Conservation (phyloP, 2,797 vertebrate species). For the Phataginus tricuspis region DNA sequence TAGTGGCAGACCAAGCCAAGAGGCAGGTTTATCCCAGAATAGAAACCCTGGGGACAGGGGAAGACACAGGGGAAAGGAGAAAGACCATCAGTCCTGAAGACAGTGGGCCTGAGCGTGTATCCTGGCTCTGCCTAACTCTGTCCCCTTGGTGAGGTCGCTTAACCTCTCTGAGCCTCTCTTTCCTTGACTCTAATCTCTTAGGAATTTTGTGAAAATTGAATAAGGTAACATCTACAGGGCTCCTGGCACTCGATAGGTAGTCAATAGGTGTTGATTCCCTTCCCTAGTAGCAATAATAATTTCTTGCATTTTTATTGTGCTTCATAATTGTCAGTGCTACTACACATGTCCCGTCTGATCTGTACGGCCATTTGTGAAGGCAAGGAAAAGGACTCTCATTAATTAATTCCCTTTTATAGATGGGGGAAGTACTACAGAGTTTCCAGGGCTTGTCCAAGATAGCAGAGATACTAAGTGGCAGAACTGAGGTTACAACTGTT, state of each 20-base stretch:
- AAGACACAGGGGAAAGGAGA: neutral
- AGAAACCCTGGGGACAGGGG: neutral
- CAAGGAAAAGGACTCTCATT: neutral
- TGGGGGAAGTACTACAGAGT: neutral
- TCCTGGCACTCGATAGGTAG: neutral
- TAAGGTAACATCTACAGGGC: neutral
- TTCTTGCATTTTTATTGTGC: neutral
- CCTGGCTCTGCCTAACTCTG: neutral
- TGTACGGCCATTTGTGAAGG: neutral
- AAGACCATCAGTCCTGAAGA: neutral
- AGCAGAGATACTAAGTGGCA: neutral
- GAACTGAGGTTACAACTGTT: neutral
- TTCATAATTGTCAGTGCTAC: neutral
- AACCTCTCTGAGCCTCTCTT: neutral
- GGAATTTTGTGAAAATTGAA: neutral
- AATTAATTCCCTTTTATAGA: neutral
- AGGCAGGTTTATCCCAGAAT: neutral
- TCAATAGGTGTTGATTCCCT: neutral
- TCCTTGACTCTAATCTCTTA: neutral
- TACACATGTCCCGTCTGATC: neutral
- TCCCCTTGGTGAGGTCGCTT: neutral
- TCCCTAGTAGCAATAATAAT: neutral
- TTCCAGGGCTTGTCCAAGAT: neutral
- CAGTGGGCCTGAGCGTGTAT: neutral
- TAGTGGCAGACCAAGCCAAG: neutral